Conservation (phyloP, 1,140 invertebrate genomes). For the Heliconius melpomene region DNA sequence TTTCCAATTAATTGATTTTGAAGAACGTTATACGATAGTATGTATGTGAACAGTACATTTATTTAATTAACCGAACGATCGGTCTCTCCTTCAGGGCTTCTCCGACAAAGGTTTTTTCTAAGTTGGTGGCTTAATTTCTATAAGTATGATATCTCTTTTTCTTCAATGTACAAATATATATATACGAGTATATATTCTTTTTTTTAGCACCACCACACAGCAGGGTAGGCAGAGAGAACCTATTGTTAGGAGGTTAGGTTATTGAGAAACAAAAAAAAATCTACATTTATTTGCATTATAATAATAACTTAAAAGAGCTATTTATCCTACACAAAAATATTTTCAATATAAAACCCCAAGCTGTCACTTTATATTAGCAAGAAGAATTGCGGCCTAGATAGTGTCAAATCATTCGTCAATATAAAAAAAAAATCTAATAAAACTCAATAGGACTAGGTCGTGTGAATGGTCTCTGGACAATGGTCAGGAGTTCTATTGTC, state of each 20-base stretch:
- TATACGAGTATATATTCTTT: no score
- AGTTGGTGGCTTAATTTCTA: not conserved
- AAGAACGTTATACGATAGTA: not conserved
- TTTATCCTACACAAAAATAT: not conserved
- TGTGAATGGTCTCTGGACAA: conserved; percentile 25
- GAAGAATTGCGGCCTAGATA: not conserved
- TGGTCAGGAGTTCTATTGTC: conserved; percentile 43
- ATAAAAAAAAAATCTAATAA: not conserved
- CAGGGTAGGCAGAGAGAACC: no score
- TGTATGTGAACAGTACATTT: not conserved
- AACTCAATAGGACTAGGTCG: conserved; percentile 2
- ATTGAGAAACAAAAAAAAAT: no score
- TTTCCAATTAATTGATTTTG: not conserved
- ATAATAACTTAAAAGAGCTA: no score
- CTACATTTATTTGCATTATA: no score
- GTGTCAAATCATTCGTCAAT: not conserved
- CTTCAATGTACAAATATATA: no score
- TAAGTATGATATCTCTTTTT: no score
- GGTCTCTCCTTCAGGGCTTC: not conserved
- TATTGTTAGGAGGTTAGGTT: no score
- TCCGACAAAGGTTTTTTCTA: not conserved
- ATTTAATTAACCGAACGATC: not conserved
- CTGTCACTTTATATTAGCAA: not conserved
- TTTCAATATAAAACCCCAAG: not conserved
- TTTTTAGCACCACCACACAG: no score